phyloP scores from a whole-genome alignment of 37 sponge, comb jelly and placozoan species.

The Axinella damicornis region DNA sequence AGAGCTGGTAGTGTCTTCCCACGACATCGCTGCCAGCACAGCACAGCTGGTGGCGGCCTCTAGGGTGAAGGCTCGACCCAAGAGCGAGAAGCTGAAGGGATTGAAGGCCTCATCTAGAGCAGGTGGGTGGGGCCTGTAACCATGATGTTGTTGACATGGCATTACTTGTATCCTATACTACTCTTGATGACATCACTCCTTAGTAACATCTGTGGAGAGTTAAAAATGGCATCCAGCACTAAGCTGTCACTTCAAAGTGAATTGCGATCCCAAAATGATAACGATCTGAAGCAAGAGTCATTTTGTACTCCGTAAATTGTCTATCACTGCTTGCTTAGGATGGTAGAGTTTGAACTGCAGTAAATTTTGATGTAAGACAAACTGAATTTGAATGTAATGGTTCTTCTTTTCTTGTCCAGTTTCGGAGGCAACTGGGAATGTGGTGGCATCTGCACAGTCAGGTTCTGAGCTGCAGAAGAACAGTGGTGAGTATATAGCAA shows the following conservation, averaged over 20 bases:
- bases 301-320: too few relatives aligned
- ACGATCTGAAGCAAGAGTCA: too few relatives aligned
- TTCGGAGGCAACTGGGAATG: constrained; percentile 89
- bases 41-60: constrained; percentile 99
- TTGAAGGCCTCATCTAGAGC: constrained; percentile 83
- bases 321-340: too few relatives aligned
- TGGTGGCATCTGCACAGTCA: constrained; percentile 89
- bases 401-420: constrained; percentile 47
- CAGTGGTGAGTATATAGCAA: background rate
- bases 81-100: constrained; percentile 77
- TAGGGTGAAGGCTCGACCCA: constrained; percentile 89
- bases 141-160: background rate
- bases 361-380: too few relatives aligned
- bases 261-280: too few relatives aligned
- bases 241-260: too few relatives aligned
- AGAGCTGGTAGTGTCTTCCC: constrained; percentile 94
- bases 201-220: too few relatives aligned
- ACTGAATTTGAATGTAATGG: background rate
- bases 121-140: constrained; percentile 48
- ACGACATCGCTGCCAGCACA: constrained; percentile 98
- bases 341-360: too few relatives aligned
- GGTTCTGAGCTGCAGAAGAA: constrained; percentile 41
- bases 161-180: too few relatives aligned
- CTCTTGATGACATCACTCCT: too few relatives aligned
- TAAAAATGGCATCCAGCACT: too few relatives aligned